Evolutionary conservation across 1,140 invertebrate genomes (phyloP), one percentile per base, ranked within the genome.

Genomic region (Drosophila sproati): DNA sequence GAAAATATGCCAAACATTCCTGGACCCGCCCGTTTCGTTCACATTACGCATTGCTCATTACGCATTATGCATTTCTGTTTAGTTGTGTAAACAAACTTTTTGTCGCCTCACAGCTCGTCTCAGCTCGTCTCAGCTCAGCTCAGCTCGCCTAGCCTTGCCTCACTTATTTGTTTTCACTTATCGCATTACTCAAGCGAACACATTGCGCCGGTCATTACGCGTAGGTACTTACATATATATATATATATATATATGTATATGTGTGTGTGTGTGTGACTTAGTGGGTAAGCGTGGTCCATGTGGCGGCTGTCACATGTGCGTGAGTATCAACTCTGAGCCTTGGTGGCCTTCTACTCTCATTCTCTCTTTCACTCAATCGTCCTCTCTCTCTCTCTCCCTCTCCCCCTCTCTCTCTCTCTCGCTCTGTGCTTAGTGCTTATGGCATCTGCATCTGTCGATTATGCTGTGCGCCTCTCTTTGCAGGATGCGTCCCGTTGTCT

Each of bases 121-220:
- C 20, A 20, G 20, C 20, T 20, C 20, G 1, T 0, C 20, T 0
- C 20, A 20, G 20, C 20, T 20, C 20, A 20, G 20, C 20, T 20
- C 20, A 20, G 20, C 20, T 29, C 48, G 47, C n/a, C 34, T 28
- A n/a, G 34, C 37, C 59, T 61, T 45, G 59, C 45, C 56, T 82
- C 74, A 67, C 52, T 78, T 87, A 78, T 87, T 87, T 87, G 83
- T 81, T 86, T 87, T 87, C 83, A 87, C 83, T 87, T 87, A 87
- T 80, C 83, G 77, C 55, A 71, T 86, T 86, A 77, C 78, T 71
- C 63, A 76, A 76, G 64, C 76, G 66, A 61, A 80, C 72, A 80
- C 57, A 77, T 41, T 66, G 63, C 66, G 76, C 28, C 41, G 55
- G 32, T 74, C 67, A 74, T 74, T 73, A 73, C 64, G 72, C 66